Conservation (phyloP, 2,888 invertebrate species). For the Meiosimyza decipiens region DNA sequence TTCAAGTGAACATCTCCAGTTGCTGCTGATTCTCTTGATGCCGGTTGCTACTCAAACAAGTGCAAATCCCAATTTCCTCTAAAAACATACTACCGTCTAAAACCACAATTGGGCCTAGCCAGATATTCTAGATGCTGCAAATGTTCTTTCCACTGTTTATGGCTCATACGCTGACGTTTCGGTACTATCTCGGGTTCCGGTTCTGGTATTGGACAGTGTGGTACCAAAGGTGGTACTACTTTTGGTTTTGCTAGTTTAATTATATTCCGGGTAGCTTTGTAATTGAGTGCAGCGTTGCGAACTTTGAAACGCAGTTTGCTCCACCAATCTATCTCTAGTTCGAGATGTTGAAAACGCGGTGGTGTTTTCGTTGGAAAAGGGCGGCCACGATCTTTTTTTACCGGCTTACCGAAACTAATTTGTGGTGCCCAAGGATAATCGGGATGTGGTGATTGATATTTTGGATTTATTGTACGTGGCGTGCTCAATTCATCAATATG, state of each 20-base stretch:
- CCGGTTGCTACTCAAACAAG: too few relatives aligned
- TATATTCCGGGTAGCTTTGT: constrained; percentile 7
- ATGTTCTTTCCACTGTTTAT: constrained; percentile 53
- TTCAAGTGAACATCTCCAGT: too few relatives aligned
- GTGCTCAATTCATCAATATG: constrained; percentile 41
- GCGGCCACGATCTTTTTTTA: constrained; percentile 35
- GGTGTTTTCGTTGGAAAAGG: constrained; percentile 39
- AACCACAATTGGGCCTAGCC: constrained; percentile 44
- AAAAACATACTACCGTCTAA: constrained; percentile 31
- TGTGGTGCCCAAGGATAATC: constrained; percentile 37
- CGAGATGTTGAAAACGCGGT: constrained; percentile 37
- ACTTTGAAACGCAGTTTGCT: constrained; percentile 36
- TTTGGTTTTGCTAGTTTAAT: background rate
- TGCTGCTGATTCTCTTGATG: too few relatives aligned
- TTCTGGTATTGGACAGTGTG: constrained; percentile 54
- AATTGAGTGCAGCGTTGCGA: constrained; percentile 27
- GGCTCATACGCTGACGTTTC: constrained; percentile 51
- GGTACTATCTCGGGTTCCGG: constrained; percentile 40
- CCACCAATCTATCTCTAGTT: constrained; percentile 40
- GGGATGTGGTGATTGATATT: constrained; percentile 30
- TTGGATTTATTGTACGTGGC: background rate
- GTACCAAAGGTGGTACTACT: constrained; percentile 11
- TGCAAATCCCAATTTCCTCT: too few relatives aligned
- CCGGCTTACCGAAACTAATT: constrained; percentile 31
- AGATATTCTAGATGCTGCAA: constrained; percentile 50